Conservation (phyloP, 2,113 vertebrate genomes). For the Datnioides undecimradiatus region DNA sequence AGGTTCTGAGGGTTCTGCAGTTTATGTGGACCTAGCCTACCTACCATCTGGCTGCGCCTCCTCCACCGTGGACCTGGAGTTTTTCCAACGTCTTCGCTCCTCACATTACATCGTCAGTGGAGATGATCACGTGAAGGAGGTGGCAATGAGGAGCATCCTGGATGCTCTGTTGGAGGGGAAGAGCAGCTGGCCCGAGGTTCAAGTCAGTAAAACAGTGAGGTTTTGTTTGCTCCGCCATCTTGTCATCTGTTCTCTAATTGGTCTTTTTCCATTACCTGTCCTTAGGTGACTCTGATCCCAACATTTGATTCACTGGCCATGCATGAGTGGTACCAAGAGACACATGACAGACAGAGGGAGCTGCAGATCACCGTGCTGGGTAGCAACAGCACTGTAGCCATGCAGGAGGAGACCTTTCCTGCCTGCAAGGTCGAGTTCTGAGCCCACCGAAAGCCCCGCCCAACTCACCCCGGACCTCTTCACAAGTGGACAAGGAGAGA, state of each 20-base stretch:
- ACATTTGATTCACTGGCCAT: slow-evolving; percentile 92
- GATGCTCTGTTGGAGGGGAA: slow-evolving; percentile 90
- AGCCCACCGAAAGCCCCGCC: slow-evolving; percentile 23
- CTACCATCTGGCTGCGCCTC: slow-evolving; percentile 87
- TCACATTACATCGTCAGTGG: slow-evolving; percentile 94
- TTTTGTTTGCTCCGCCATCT: not conserved
- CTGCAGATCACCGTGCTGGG: slow-evolving; percentile 91
- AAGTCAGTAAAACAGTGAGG: slow-evolving; percentile 79
- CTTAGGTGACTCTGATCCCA: slow-evolving; percentile 93
- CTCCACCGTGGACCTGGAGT: slow-evolving; percentile 84
- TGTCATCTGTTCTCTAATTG: slow-evolving; percentile 17
- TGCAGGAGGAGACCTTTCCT: slow-evolving; percentile 96
- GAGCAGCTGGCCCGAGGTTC: slow-evolving; percentile 86
- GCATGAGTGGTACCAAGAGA: slow-evolving; percentile 95
- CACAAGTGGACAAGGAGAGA: not conserved
- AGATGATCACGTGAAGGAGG: slow-evolving; percentile 88
- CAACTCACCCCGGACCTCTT: not conserved
- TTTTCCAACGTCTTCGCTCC: slow-evolving; percentile 88
- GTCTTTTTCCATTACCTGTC: not conserved
- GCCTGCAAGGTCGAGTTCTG: slow-evolving; percentile 98
- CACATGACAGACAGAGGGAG: slow-evolving; percentile 86
- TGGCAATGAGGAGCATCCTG: slow-evolving; percentile 85
- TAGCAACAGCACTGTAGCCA: slow-evolving; percentile 95
- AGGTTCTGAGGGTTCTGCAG: slow-evolving; percentile 37
- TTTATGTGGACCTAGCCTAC: slow-evolving; percentile 94